Conservation (phyloP, 1,140 invertebrate species). For the Rhopalosiphum padi region DNA sequence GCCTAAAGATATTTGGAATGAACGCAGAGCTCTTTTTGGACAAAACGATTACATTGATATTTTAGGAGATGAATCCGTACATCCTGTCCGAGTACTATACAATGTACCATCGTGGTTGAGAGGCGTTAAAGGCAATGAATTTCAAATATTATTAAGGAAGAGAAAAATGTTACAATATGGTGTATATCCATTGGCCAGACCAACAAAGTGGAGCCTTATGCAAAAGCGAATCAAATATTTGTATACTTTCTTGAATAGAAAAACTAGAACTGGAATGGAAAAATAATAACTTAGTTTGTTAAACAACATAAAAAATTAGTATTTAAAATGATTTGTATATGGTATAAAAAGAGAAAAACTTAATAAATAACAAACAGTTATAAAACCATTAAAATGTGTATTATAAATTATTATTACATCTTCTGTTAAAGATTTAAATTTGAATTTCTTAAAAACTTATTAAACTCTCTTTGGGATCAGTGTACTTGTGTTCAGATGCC, state of each 20-base stretch:
- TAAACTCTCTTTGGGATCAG: too few species aligned
- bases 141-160: constrained; percentile 79
- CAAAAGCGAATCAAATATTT: constrained; percentile 76
- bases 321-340: background rate
- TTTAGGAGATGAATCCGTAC: constrained; percentile 79
- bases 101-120: constrained; percentile 85
- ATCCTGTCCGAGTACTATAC: constrained; percentile 83
- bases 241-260: constrained; percentile 78
- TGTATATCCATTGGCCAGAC: constrained; percentile 69
- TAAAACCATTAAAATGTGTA: background rate
- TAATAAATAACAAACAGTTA: background rate
- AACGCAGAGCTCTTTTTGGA: constrained; percentile 83
- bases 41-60: constrained; percentile 98
- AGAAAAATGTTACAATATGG: constrained; percentile 71
- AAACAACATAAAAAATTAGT: background rate
- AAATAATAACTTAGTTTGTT: constrained; percentile 29
- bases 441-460: too few species aligned
- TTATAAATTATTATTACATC: background rate
- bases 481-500: too few species aligned
- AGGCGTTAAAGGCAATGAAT: constrained; percentile 88
- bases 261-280: constrained; percentile 66
- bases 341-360: background rate
- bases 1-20: constrained; percentile 77
- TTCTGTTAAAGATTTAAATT: background rate
- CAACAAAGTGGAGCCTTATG: constrained; percentile 79